Base-by-base conservation (phyloP, 53 echinoderm and acorn worm genomes). In the Paracentrotus lividus region DNA sequence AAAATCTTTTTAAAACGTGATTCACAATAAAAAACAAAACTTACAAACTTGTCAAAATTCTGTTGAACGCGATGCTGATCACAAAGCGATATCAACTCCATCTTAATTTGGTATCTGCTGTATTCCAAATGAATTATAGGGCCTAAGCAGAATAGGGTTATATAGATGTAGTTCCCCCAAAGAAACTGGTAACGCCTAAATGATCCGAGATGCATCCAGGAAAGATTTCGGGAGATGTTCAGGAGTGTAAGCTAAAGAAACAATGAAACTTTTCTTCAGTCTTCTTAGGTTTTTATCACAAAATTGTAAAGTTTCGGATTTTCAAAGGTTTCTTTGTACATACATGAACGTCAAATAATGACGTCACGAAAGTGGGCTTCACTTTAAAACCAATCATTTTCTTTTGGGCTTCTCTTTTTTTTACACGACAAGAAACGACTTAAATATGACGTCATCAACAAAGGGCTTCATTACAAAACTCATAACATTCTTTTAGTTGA, bases 281-380 rank as follows among this genome's bases (percentile, higher is more conserved):
- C 47, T 2, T 49, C 47, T 9, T 26, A 2, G 81, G 81, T 16
- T 81, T 81, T 45, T 45, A 81, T 81, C 44, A n/a, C 1, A 81
- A 45, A 26, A 7, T 45, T 45, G n/a, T 10, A 45, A 34, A 16
- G 0, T 20, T 40, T 45, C 3, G 40, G 26, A 4, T 72, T 47
- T 45, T 81, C 13, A 81, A 47, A 49, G 47, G 81, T 81, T 81
- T 47, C 47, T 26, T 21, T 81, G 45, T 81, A 47, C 81, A 44
- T 81, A 1, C 24, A 16, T 38, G 18, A 21, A 18, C 36, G 36
- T 72, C 42, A 6, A 47, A 45, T 26, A 2, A 47, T 81, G 81
- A 45, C 81, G 81, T 81, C 81, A 81, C 45, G 15, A 38, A n/a
- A 13, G 16, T 57, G 10, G 67, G 67, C 67, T 67, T 67, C 49